phyloP scores from a whole-genome alignment of 2,888 invertebrate genomes.

The Diarsia mendica region DNA sequence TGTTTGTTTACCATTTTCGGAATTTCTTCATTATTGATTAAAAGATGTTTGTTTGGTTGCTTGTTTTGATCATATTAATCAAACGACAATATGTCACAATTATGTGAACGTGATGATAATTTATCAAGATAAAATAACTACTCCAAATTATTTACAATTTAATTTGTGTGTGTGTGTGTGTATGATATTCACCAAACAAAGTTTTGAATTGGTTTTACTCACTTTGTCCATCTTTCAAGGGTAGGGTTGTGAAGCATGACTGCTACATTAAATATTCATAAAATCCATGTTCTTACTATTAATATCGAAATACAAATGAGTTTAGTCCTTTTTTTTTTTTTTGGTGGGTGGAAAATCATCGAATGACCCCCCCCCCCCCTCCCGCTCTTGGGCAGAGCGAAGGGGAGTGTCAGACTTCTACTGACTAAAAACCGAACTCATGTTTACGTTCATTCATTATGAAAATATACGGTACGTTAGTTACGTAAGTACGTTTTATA shows the following conservation, averaged over 20 bases:
- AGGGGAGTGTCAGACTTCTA: too few species aligned
- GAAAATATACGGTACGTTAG: too few species aligned
- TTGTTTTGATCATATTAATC: neutral
- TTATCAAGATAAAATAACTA: slow-evolving; percentile 19
- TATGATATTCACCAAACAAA: neutral
- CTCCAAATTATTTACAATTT: neutral
- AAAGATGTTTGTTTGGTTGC: neutral
- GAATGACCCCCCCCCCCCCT: too few species aligned
- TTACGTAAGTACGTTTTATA: too few species aligned
- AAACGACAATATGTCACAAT: neutral
- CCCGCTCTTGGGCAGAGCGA: too few species aligned
- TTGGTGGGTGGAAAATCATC: too few species aligned
- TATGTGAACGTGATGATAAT: neutral
- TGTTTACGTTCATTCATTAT: too few species aligned
- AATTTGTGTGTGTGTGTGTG: neutral
- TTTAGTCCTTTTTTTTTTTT: too few species aligned
- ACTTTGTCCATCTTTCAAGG: neutral
- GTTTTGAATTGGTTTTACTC: slow-evolving; percentile 4
- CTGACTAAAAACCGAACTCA: too few species aligned
- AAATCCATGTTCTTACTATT: neutral
- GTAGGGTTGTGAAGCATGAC: neutral
- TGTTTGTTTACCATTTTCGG: neutral
- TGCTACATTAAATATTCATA: too few species aligned
- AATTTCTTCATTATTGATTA: slow-evolving; percentile 3
- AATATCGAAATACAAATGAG: neutral